Conservation (phyloP, 2,888 invertebrate genomes). For the Saturnia pavonia region DNA sequence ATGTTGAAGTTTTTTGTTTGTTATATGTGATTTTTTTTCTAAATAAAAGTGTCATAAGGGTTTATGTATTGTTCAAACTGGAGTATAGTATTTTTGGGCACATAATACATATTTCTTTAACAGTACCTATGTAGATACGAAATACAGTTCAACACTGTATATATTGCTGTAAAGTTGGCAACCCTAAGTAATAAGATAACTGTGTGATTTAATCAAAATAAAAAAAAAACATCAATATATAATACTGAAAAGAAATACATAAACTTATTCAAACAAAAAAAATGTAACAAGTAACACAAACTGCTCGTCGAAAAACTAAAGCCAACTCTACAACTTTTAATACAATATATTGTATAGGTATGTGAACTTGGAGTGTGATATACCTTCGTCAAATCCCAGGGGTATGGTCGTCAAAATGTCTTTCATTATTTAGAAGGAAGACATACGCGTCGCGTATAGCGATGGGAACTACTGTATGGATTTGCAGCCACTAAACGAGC, state of each 20-base stretch:
- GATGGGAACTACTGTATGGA: background rate
- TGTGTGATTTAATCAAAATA: background rate
- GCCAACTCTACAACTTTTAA: background rate
- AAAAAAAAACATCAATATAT: background rate
- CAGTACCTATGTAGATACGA: background rate
- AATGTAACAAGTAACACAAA: background rate
- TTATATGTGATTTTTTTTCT: background rate
- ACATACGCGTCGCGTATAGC: background rate
- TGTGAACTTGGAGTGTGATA: background rate
- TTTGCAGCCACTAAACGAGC: background rate
- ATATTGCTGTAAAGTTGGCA: too few species aligned
- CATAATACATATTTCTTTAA: background rate
- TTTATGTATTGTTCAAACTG: background rate
- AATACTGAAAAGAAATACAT: background rate
- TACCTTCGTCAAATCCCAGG: background rate
- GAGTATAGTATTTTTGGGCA: background rate
- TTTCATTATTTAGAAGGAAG: constrained; percentile 5
- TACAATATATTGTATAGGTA: background rate
- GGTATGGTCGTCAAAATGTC: background rate
- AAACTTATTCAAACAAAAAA: background rate
- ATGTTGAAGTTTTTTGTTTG: too few species aligned
- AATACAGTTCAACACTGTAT: too few species aligned
- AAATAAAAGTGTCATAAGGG: background rate
- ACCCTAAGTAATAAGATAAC: background rate
- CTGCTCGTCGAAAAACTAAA: background rate